phyloP scores from a whole-genome alignment of 2,888 invertebrate genomes.

The Leptura quadrifasciata region DNA sequence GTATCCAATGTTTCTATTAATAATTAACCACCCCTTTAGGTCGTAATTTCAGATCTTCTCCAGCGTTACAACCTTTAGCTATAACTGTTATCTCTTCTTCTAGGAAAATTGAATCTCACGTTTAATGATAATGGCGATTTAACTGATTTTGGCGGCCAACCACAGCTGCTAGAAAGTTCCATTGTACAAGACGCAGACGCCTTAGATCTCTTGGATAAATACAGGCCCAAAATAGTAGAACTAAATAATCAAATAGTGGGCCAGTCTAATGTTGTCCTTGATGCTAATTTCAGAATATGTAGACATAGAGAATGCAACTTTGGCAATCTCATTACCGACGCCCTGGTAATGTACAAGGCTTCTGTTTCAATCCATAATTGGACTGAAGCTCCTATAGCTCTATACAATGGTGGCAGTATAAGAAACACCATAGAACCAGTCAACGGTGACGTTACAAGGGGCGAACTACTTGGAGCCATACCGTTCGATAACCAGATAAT shows the following conservation, averaged over 20 bases:
- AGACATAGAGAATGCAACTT: constrained; percentile 87
- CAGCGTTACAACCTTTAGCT: background rate
- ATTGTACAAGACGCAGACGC: constrained; percentile 82
- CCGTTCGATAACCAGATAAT: constrained; percentile 86
- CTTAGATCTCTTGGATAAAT: constrained; percentile 78
- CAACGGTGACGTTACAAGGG: constrained; percentile 80
- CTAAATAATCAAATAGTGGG: constrained; percentile 80
- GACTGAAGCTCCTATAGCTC: constrained; percentile 86
- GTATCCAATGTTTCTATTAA: background rate
- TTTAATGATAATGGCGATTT: constrained; percentile 87
- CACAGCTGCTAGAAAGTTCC: constrained; percentile 82
- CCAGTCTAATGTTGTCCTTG: constrained; percentile 81
- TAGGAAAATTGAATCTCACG: constrained; percentile 75
- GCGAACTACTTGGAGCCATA: constrained; percentile 82
- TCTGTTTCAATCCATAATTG: constrained; percentile 72
- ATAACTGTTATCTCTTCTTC: background rate
- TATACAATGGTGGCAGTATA: constrained; percentile 87
- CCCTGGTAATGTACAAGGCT: constrained; percentile 79
- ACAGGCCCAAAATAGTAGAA: constrained; percentile 76
- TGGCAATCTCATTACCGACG: constrained; percentile 88
- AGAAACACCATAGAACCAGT: constrained; percentile 78
- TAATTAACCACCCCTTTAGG: background rate
- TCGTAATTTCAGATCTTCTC: background rate
- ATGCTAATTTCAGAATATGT: constrained; percentile 78
- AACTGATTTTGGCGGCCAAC: constrained; percentile 81